Evolutionary conservation across 2,113 vertebrate genomes (phyloP).

Genomic region (Poeciliopsis turrubarensis): DNA sequence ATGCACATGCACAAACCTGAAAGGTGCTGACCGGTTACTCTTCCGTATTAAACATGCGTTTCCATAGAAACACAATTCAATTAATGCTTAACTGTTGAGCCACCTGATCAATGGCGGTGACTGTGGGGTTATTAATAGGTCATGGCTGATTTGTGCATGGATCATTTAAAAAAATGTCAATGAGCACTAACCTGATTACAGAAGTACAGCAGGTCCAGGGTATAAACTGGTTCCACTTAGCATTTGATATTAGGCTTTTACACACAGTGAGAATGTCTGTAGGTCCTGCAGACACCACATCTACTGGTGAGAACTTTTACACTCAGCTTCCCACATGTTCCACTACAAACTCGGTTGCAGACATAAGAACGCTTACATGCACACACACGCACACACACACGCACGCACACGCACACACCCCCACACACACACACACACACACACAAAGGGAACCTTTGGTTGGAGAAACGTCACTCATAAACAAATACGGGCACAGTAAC

Average conservation of each 20-base stretch:
- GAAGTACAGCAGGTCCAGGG: not conserved
- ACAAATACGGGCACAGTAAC: slow-evolving; percentile 25
- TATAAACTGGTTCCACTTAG: not conserved
- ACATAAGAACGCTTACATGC: not conserved
- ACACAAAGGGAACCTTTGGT: slow-evolving; percentile 11
- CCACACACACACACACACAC: not conserved
- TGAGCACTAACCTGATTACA: not conserved
- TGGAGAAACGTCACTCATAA: slow-evolving; percentile 35
- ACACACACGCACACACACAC: slow-evolving; percentile 12
- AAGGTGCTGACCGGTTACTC: not conserved
- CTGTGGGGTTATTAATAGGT: slow-evolving; percentile 20
- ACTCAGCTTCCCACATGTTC: not conserved
- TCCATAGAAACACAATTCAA: slow-evolving; percentile 40
- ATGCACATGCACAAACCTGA: slow-evolving; percentile 1
- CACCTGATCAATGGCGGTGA: slow-evolving; percentile 49
- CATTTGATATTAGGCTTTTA: not conserved
- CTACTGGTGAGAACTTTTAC: not conserved
- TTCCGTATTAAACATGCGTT: slow-evolving; percentile 5
- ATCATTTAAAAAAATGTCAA: not conserved
- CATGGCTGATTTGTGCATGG: not conserved
- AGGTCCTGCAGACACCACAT: no score
- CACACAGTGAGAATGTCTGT: no score
- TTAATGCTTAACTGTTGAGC: slow-evolving; percentile 60
- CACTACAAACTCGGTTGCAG: not conserved
- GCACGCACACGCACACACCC: not conserved